Evolutionary conservation across 2,113 vertebrate species (phyloP).

Genomic region (Sinocyclocheilus anshuiensis): DNA sequence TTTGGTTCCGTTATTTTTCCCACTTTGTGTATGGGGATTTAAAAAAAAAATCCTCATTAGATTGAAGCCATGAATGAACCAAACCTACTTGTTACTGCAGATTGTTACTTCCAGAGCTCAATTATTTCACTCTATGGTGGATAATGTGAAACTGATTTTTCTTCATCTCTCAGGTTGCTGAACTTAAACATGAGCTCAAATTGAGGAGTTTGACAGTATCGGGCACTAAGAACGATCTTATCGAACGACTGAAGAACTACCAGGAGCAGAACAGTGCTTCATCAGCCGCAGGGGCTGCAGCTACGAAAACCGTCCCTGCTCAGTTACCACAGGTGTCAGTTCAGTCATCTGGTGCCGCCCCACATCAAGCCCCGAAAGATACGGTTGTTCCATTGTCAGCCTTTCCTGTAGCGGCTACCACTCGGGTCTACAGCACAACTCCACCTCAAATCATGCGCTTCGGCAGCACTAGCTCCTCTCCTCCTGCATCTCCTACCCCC

Average conservation of each 20-base stretch:
- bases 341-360: conserved; percentile 29
- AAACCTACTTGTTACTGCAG: not conserved
- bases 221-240: conserved; percentile 91
- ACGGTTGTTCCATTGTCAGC: conserved; percentile 73
- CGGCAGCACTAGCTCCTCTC: conserved; percentile 92
- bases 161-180: conserved; percentile 82
- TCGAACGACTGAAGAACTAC: conserved; percentile 90
- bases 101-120: not conserved
- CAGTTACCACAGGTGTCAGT: conserved; percentile 59
- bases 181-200: conserved; percentile 94
- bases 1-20: conserved; percentile 1
- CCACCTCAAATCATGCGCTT: conserved; percentile 82
- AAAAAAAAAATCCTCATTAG: too few species aligned
- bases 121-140: not conserved
- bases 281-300: not conserved
- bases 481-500: conserved; percentile 88
- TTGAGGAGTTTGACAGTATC: conserved; percentile 90
- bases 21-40: too few species aligned
- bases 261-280: conserved; percentile 81
- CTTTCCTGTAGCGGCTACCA: conserved; percentile 75
- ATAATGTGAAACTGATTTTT: not conserved
- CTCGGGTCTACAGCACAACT: conserved; percentile 55
- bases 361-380: conserved; percentile 51
- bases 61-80: too few species aligned
- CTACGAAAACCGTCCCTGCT: conserved; percentile 58